phyloP scores from a whole-genome alignment of 2,888 invertebrate genomes.

The Tetropium fuscum region DNA sequence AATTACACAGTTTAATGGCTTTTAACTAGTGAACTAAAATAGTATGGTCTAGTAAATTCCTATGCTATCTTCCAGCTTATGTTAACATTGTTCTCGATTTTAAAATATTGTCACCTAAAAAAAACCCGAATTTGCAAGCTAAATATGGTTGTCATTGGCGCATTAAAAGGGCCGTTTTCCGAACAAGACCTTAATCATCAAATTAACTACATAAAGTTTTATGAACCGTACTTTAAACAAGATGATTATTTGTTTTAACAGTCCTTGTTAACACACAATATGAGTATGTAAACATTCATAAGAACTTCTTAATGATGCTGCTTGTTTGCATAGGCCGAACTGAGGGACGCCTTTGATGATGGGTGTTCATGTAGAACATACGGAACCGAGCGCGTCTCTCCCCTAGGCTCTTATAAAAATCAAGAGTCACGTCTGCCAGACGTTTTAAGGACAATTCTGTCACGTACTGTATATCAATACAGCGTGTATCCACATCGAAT shows the following conservation, averaged over 20 bases:
- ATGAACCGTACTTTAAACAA: slow-evolving; percentile 30
- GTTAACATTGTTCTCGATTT: too few species aligned
- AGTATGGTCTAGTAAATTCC: too few species aligned
- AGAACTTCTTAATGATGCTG: slow-evolving; percentile 43
- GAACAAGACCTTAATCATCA: slow-evolving; percentile 2
- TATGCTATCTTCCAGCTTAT: too few species aligned
- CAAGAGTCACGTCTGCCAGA: slow-evolving; percentile 20
- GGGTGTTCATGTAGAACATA: not conserved
- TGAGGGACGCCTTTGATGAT: not conserved
- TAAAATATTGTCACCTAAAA: too few species aligned
- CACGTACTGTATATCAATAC: slow-evolving; percentile 23
- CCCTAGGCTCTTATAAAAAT: slow-evolving; percentile 6
- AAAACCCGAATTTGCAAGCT: too few species aligned
- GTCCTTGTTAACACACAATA: slow-evolving; percentile 29
- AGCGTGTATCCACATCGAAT: slow-evolving; percentile 1
- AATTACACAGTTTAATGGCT: too few species aligned
- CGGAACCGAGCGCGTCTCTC: not conserved
- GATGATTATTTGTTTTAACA: slow-evolving; percentile 32
- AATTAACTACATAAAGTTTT: slow-evolving; percentile 28
- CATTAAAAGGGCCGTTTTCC: too few species aligned
- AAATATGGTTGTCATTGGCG: too few species aligned
- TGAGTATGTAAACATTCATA: slow-evolving; percentile 30
- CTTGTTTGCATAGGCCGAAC: slow-evolving; percentile 33
- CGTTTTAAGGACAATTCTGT: slow-evolving; percentile 32
- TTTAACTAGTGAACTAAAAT: too few species aligned